phyloP scores from a whole-genome alignment of 2,113 vertebrate species.

The Brevimyrus niger region DNA sequence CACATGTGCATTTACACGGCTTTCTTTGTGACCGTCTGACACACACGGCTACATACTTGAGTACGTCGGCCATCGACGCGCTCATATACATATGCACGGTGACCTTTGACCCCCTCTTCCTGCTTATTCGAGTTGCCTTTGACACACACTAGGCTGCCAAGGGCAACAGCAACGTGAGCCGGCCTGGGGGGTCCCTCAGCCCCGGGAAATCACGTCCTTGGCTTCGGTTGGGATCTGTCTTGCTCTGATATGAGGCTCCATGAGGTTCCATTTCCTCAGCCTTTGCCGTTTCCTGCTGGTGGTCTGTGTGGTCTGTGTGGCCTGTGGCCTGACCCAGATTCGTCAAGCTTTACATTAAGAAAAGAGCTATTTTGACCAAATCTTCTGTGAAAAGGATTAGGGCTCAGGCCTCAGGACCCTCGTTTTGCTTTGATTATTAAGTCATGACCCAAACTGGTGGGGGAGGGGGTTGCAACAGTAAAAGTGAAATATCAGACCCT shows the following conservation, averaged over 20 bases:
- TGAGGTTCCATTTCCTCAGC: neutral
- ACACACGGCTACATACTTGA: neutral
- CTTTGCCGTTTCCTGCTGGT: neutral
- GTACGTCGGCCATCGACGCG: neutral
- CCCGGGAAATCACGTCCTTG: neutral
- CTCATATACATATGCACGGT: neutral
- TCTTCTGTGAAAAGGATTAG: neutral
- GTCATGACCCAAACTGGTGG: neutral
- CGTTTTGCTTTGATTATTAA: neutral
- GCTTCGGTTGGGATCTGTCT: neutral
- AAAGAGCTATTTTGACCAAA: neutral
- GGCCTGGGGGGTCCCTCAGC: neutral
- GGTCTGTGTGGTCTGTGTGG: neutral
- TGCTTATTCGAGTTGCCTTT: neutral
- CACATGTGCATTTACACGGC: neutral
- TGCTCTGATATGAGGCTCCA: neutral
- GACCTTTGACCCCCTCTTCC: neutral
- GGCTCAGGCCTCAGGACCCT: neutral
- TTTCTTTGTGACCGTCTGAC: neutral
- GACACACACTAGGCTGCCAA: neutral
- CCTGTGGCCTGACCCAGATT: neutral
- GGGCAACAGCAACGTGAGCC: neutral
- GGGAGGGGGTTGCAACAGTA: too few species aligned
- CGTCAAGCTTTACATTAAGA: neutral
- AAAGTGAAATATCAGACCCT: neutral